Conservation (phyloP, 2,888 invertebrate species). For the Ptychoptera contaminata region DNA sequence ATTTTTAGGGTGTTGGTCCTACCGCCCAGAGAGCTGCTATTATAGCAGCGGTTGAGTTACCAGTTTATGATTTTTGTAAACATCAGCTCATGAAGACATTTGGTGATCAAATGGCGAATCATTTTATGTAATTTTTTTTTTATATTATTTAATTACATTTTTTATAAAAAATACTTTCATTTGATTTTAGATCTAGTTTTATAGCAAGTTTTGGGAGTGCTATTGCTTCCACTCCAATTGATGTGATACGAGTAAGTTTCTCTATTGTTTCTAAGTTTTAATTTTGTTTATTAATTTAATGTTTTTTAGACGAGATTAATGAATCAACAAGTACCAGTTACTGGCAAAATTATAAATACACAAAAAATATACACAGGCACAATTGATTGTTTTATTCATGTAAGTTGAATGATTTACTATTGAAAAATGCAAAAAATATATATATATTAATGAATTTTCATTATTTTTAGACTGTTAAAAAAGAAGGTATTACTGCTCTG, state of each 20-base stretch:
- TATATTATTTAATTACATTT: slow-evolving; percentile 1
- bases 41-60: slow-evolving; percentile 86
- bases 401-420: slow-evolving; percentile 23
- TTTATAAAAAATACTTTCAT: slow-evolving; percentile 2
- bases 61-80: slow-evolving; percentile 85
- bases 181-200: slow-evolving; percentile 58
- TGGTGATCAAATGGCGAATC: slow-evolving; percentile 70
- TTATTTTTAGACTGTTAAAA: slow-evolving; percentile 57
- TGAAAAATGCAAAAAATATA: not conserved
- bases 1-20: slow-evolving; percentile 64
- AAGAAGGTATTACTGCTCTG: slow-evolving; percentile 72
- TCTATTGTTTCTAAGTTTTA: not conserved
- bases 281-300: not conserved
- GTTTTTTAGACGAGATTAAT: slow-evolving; percentile 68
- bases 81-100: slow-evolving; percentile 48
- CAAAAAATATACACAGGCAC: slow-evolving; percentile 62
- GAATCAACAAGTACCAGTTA: slow-evolving; percentile 53
- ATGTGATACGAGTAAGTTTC: slow-evolving; percentile 68
- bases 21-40: slow-evolving; percentile 87
- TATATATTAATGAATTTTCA: slow-evolving; percentile 6
- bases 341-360: slow-evolving; percentile 22
- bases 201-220: slow-evolving; percentile 86
- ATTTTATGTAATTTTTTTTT: slow-evolving; percentile 51
- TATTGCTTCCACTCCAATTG: slow-evolving; percentile 84
- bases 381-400: slow-evolving; percentile 64